Evolutionary conservation across 2,888 invertebrate species (phyloP).

Genomic region (Caenorhabditis auriculariae): DNA sequence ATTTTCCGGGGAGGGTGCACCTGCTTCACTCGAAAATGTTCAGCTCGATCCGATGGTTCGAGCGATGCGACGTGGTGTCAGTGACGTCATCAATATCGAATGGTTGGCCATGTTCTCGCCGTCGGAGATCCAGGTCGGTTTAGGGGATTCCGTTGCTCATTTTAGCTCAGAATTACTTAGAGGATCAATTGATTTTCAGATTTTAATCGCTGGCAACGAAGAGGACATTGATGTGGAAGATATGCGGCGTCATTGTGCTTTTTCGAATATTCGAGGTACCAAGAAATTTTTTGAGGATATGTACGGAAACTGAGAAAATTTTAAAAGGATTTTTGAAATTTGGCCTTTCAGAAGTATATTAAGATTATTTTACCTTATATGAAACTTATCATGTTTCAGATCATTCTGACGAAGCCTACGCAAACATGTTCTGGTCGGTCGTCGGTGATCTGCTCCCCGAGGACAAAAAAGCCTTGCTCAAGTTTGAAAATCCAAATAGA

Average conservation of each 20-base stretch:
- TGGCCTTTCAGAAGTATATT: no score
- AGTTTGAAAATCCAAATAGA: conserved; percentile 64
- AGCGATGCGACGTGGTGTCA: conserved; percentile 85
- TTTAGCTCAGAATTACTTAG: neutral
- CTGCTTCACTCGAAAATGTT: conserved; percentile 1
- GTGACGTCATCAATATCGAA: conserved; percentile 84
- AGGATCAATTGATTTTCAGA: neutral
- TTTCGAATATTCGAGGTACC: neutral
- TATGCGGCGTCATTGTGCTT: conserved; percentile 7
- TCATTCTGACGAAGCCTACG: conserved; percentile 77
- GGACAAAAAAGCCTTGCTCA: conserved; percentile 80
- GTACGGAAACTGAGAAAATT: conserved; percentile 4
- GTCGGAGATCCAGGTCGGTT: conserved; percentile 81
- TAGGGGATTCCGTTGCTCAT: neutral
- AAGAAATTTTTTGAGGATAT: conserved; percentile 8
- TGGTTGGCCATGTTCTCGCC: conserved; percentile 93
- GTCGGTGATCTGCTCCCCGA: conserved; percentile 75
- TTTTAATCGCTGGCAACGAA: conserved; percentile 21
- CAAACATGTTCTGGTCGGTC: conserved; percentile 85
- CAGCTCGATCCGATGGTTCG: conserved; percentile 77
- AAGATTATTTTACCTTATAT: no score
- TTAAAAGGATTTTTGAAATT: no score
- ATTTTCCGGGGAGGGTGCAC: neutral
- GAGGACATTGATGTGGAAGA: conserved; percentile 8
- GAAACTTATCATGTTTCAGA: conserved; percentile 1